Conservation (phyloP, 2,888 invertebrate genomes). For the Cenopis cana region DNA sequence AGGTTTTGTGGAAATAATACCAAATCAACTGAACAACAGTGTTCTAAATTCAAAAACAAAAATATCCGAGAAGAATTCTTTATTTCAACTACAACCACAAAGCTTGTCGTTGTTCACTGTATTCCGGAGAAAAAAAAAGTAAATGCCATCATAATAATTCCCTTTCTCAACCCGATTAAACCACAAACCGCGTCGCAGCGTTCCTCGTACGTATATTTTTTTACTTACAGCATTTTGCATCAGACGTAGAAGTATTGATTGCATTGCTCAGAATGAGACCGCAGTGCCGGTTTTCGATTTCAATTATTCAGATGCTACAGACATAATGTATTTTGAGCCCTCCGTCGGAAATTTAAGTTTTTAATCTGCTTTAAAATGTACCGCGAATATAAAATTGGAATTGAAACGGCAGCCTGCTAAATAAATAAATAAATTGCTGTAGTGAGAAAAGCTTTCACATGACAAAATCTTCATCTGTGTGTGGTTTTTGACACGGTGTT, state of each 20-base stretch:
- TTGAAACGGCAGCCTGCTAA: constrained; percentile 7
- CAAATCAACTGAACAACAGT: not conserved
- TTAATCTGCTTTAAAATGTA: constrained; percentile 45
- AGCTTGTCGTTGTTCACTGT: not conserved
- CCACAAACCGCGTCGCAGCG: not conserved
- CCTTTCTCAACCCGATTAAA: constrained; percentile 19
- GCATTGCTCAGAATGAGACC: constrained; percentile 62
- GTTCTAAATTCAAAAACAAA: not conserved
- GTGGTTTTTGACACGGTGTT: not conserved
- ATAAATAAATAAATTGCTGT: constrained; percentile 1
- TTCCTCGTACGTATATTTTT: constrained; percentile 14
- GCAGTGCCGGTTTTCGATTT: constrained; percentile 60
- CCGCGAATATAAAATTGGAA: constrained; percentile 37
- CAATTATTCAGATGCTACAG: constrained; percentile 63
- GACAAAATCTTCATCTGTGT: not conserved
- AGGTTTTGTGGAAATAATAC: not conserved
- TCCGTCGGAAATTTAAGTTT: constrained; percentile 47
- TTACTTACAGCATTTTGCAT: constrained; percentile 28
- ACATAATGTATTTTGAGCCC: constrained; percentile 55
- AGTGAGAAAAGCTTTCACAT: not conserved
- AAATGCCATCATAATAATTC: constrained; percentile 23
- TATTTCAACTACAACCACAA: not conserved
- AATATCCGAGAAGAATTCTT: not conserved
- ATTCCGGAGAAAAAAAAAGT: constrained; percentile 14
- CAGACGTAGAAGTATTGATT: constrained; percentile 63